Conservation (phyloP, 2,888 invertebrate genomes). For the Hybos culiciformis region DNA sequence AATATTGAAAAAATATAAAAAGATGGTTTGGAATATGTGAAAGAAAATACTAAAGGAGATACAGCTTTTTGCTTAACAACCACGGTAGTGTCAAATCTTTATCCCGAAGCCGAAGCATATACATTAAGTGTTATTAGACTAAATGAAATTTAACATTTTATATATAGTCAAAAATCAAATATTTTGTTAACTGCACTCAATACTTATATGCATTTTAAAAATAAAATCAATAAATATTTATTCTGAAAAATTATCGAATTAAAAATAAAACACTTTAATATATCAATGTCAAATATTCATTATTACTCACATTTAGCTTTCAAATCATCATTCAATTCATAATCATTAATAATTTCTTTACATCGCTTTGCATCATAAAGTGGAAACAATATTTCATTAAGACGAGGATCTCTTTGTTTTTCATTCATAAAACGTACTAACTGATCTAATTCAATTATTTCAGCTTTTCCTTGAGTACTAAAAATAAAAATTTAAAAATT, state of each 20-base stretch:
- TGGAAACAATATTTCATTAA: slow-evolving; percentile 98
- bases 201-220: background rate
- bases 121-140: too few species aligned
- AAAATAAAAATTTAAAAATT: slow-evolving; percentile 8
- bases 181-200: background rate
- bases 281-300: too few species aligned
- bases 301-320: slow-evolving; percentile 22
- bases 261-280: too few species aligned
- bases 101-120: too few species aligned
- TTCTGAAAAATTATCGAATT: too few species aligned
- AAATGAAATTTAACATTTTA: background rate
- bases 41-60: too few species aligned
- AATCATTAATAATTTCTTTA: slow-evolving; percentile 81
- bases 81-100: too few species aligned
- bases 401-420: slow-evolving; percentile 92
- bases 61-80: too few species aligned
- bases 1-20: background rate
- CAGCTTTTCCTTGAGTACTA: slow-evolving; percentile 82
- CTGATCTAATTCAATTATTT: slow-evolving; percentile 73
- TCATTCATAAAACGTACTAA: slow-evolving; percentile 90
- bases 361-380: slow-evolving; percentile 91
- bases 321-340: slow-evolving; percentile 68
- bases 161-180: background rate
- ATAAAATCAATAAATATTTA: background rate
- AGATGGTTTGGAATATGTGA: too few species aligned